Evolutionary conservation across 2,797 vertebrate genomes (phyloP), one percentile per base, ranked within the genome.

Genomic region (Echiichthys vipera): DNA sequence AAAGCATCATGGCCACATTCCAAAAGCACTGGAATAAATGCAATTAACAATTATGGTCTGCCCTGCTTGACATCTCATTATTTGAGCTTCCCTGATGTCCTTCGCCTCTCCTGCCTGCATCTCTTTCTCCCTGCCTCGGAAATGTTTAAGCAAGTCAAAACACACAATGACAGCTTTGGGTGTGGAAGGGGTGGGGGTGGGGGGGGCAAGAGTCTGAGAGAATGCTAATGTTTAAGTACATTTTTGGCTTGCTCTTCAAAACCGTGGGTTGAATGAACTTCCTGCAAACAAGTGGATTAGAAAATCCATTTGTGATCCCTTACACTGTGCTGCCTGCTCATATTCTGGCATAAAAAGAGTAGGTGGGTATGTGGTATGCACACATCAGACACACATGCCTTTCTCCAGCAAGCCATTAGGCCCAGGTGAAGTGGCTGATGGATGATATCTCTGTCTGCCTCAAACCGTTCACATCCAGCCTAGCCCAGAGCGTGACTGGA

Each of bases 1-100:
- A 93, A 94, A 93, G 91, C 90, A 89, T 79, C 34, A 25, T 94
- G 93, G 93, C 91, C 45, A 78, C 53, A 27, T 69, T 94, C 92
- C 93, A 94, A 84, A 85, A 77, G 86, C 88, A 70, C 84, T 51
- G 89, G 83, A 87, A 92, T 93, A 92, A 94, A 93, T 92, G 88
- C 87, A 92, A 93, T 92, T 89, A 93, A 93, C 91, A 94, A 93
- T 93, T 92, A 93, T 81, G 80, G 84, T 57, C 82, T 84, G 89
- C 87, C 87, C 89, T 29, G 89, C 85, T 89, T 88, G 91, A 92
- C 91, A 90, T 93, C 85, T 91, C 88, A 91, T 92, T 93, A 93
- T 93, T 91, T 88, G 77, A 90, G 89, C 85, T 90, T 88, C 89
- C 81, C 85, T 85, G 85, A 85, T 91, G 88, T 89, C 88, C 90